Evolutionary conservation across 2,888 invertebrate genomes (phyloP).

Genomic region (Yponomeuta sedellus): DNA sequence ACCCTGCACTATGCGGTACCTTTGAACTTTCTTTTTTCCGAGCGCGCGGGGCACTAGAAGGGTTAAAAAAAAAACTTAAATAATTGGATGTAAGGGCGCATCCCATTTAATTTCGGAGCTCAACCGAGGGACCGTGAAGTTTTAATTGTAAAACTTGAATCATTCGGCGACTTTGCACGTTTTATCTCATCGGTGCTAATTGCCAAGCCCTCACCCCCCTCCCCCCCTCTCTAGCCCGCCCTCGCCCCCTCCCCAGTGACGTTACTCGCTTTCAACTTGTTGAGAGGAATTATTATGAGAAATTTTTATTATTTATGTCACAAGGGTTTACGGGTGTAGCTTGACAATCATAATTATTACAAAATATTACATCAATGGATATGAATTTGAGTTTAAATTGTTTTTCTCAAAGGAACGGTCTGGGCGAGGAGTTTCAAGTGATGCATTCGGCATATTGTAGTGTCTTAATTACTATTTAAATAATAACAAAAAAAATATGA

Average conservation of each 20-base stretch:
- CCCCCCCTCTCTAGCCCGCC: background rate
- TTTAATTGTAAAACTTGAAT: constrained; percentile 47
- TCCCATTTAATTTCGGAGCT: constrained; percentile 14
- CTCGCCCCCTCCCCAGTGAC: too few species aligned
- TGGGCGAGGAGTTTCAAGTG: too few species aligned
- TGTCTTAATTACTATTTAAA: too few species aligned
- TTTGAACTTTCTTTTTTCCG: too few species aligned
- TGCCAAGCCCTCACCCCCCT: constrained; percentile 24
- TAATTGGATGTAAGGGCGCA: too few species aligned
- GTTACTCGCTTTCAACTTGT: background rate
- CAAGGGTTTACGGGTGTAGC: background rate
- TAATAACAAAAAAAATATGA: too few species aligned
- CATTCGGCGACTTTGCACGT: constrained; percentile 41
- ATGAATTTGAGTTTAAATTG: background rate
- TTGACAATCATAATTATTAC: background rate
- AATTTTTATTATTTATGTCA: background rate
- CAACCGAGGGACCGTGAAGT: constrained; percentile 25
- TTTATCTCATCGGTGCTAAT: constrained; percentile 41
- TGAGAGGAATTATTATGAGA: constrained; percentile 1
- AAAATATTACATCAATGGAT: background rate
- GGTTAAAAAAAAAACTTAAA: too few species aligned
- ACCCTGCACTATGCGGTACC: too few species aligned
- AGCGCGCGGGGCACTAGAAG: too few species aligned
- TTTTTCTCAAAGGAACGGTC: too few species aligned
- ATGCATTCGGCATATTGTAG: too few species aligned